Evolutionary conservation across 2,113 vertebrate species (phyloP), one percentile per base, ranked within the genome.

Genomic region (Gymnocephalus cernua): DNA sequence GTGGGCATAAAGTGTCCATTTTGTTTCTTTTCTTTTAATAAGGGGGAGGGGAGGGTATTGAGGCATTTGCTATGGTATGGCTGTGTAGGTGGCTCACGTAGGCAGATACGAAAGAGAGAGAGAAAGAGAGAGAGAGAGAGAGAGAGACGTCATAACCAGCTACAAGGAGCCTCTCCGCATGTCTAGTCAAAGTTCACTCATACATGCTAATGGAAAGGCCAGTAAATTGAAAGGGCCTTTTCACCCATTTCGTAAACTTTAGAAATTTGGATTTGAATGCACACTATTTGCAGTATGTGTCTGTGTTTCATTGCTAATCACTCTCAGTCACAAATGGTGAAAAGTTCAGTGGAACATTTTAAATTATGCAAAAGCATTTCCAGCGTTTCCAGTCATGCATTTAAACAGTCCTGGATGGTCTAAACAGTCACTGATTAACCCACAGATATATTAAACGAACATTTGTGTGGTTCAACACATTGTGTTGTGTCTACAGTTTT

Each of bases 1-100:
- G 87, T 92, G 87, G 89, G 87, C 87, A 94, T 88, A 77, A 90
- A 90, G 87, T 88, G 82, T 56, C 73, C 67, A 68, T 92, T 91
- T 86, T 63, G 53, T 29, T 65, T 54, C 48, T 27, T 71, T 59
- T 45, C 50, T 80, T 80, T 76, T 27, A 41, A 75, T 19, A 21
- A 72, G 57, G 57, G 61, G 70, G 71, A 41, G 44, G 45, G 57
- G 76, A 71, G 57, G 47, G 8, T 57, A 51, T 75, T 50, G 53
- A 85, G 86, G 75, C 59, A 62, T 88, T 80, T 70, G 74, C 78
- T 29, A 59, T 90, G 87, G 91, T 89, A 89, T 93, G 86, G 81
- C 74, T 74, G 82, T 74, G 93, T 92, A 82, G 93, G 92, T 82
- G 88, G 89, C 85, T 27, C 69, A 80, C 14, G 83, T 85, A 61